Evolutionary conservation across 2,888 invertebrate species (phyloP), one percentile per base, ranked within the genome.

Genomic region (Luperina testacea): DNA sequence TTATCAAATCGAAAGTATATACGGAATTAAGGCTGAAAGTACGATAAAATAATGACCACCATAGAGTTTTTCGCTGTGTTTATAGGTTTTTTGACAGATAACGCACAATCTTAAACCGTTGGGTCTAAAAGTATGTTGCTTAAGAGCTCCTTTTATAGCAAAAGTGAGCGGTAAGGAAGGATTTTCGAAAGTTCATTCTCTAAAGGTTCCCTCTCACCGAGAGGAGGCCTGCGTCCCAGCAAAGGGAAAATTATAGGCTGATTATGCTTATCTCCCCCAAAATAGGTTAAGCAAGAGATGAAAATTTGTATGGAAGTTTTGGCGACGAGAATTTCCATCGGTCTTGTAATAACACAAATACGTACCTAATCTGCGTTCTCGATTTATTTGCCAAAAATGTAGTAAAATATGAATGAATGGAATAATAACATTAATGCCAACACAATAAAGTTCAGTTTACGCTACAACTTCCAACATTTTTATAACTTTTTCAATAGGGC

Each of bases 1-100:
- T 86, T 77, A 83, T 61, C 59, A 77, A 82, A 67, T 15, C 5
- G 32, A 27, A 53, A 70, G 68, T 83, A 75, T 84, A 84, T 53
- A 78, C 13, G 3, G 20, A 69, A 57, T 53, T 59, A 61, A 38
- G 1, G 27, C 45, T 32, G n/a, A 20, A 20, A 48, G 27, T 20
- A 48, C 9, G 42, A 11, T 72, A 3, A 65, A 64, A 42, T 38
- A 24, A 13, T 59, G 0, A 32, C 11, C 8, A 9, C 3, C 1
- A 32, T n/a, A 6, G 3, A 20, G 8, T 51, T 38, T 59, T 70
- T 72, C 42, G 13, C 15, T 8, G 32, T 51, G 11, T 17, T 8
- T 51, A 72, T 20, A 57, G 7, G 61, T 13, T n/a, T 6, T 9
- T n/a, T 65, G 32, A 9, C 32, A 4, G 63, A 4, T 9, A 67